Base-by-base conservation (phyloP, 2,797 vertebrate genomes). In the Enteromius anoplus region DNA sequence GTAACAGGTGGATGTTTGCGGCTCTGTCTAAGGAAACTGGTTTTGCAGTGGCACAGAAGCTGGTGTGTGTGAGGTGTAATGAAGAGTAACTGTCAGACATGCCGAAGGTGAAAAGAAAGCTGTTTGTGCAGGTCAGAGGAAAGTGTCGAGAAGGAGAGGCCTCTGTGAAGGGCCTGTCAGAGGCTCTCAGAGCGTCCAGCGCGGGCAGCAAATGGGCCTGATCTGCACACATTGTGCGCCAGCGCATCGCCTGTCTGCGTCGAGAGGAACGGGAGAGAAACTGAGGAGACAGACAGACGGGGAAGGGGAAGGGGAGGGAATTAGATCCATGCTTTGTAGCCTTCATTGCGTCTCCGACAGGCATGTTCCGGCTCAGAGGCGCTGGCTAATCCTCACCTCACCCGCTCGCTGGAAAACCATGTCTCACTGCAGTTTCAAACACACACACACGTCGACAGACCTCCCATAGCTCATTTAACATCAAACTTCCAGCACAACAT, bases 291-390 rank as follows among this genome's bases (percentile, higher is more conserved):
- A 75, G 71, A 81, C 71, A 64, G 45, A 81, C 5, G 21, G 49
- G 47, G 26, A 77, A 55, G 29, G 47, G 45, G 23, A 76, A 60
- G 51, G 76, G 78, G 75, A 84, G 92, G 91, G 93, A 94, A 94
- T 95, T 92, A 93, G 92, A 93, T 92, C 90, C 90, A 91, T 89
- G 92, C 92, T 93, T 93, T 94, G 92, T 92, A 93, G 92, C 92
- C 92, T 93, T 94, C 92, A 93, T 93, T 93, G 92, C 91, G 90
- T 95, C 92, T 93, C 92, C 94, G 94, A 94, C 94, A 95, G 94
- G 92, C 93, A 93, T 94, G 93, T 95, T 95, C 93, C 92, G 89
- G 93, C 93, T 95, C 93, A 95, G 90, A 94, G 93, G 90, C 93
- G 90, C 91, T 92, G 92, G 92, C 92, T 95, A 95, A 95, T 94